A percentile compares a stretch with the other conserved stretches of the same genome.
Conservation (phyloP, 2,113 vertebrate species). For the Elephantulus edwardii region DNA sequence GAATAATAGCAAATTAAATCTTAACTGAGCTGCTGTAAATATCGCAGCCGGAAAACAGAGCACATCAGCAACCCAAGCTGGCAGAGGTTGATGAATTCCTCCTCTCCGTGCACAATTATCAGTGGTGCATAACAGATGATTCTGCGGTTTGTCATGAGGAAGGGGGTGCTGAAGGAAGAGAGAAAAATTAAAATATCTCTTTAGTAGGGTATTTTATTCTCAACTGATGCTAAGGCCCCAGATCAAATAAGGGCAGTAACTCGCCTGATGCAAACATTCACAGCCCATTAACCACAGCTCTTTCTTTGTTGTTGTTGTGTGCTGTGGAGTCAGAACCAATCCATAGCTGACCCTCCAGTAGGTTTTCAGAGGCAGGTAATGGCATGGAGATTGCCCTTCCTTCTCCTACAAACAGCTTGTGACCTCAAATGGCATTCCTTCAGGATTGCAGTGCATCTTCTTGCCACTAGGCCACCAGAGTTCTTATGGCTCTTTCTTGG, state of each 20-base stretch:
- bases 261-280: background rate
- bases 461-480: no score
- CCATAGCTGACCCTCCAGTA: no score
- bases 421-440: no score
- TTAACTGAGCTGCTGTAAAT: conserved; percentile 48
- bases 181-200: conserved; percentile 24
- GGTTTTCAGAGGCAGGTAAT: no score
- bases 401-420: no score
- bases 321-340: no score
- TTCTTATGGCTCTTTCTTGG: no score
- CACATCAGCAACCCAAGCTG: background rate
- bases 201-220: conserved; percentile 20
- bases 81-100: background rate
- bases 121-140: background rate
- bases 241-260: background rate
- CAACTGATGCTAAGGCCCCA: background rate
- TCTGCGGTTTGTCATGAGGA: background rate
- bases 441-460: no score
- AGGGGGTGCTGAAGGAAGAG: background rate
- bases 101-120: background rate
- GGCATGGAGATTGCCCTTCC: no score
- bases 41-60: background rate
- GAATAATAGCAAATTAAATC: conserved; percentile 62
- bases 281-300: background rate
- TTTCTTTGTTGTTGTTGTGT: no score